Conservation (phyloP, 2,888 invertebrate genomes). For the Phlogophora meticulosa region DNA sequence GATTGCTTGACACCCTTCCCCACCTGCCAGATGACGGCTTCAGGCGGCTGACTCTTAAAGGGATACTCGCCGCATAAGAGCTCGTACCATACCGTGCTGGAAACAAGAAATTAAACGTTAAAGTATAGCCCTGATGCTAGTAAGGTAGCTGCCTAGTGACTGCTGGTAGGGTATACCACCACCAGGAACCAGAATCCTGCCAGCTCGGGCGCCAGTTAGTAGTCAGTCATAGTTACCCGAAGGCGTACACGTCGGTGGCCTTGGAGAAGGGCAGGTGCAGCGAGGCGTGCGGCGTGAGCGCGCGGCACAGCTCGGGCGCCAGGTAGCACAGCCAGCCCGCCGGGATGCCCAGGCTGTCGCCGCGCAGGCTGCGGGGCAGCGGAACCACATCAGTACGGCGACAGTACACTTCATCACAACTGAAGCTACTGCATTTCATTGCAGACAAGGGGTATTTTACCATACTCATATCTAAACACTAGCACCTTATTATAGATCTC, state of each 20-base stretch:
- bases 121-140: too few relatives aligned
- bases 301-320: slow-evolving; percentile 98
- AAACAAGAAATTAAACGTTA: slow-evolving; percentile 36
- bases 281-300: slow-evolving; percentile 95
- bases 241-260: slow-evolving; percentile 98
- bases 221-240: slow-evolving; percentile 93
- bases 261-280: slow-evolving; percentile 97
- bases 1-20: slow-evolving; percentile 99
- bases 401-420: too few relatives aligned
- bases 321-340: slow-evolving; percentile 99
- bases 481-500: too few relatives aligned
- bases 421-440: too few relatives aligned
- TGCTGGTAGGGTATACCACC: too few relatives aligned
- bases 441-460: too few relatives aligned
- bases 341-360: slow-evolving; percentile 97
- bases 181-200: too few relatives aligned
- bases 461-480: too few relatives aligned
- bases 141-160: too few relatives aligned
- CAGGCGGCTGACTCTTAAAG: slow-evolving; percentile 97
- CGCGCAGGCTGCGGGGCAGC: slow-evolving; percentile 89
- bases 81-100: slow-evolving; percentile 99
- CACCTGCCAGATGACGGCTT: slow-evolving; percentile 99
- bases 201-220: too few relatives aligned
- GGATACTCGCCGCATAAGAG: slow-evolving; percentile 99
- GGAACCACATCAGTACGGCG: too few relatives aligned